phyloP scores from a whole-genome alignment of 2,797 vertebrate genomes.

The Podarcis lilfordi region DNA sequence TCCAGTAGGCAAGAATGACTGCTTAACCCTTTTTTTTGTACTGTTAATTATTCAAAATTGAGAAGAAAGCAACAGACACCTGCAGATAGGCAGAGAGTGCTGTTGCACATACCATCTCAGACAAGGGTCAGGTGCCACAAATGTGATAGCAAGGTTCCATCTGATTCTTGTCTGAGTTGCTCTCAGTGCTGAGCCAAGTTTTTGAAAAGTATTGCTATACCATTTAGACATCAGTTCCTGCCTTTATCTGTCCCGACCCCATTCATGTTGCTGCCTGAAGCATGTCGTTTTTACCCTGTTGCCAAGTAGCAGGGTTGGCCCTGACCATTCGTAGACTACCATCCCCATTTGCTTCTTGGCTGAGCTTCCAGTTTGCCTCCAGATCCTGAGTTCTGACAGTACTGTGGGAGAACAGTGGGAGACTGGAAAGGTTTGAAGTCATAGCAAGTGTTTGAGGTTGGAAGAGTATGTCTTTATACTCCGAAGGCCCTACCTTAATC shows the following conservation, averaged over 20 bases:
- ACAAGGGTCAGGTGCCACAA: background rate
- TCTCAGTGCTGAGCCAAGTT: background rate
- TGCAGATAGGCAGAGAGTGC: background rate
- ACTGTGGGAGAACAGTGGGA: background rate
- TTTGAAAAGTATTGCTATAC: background rate
- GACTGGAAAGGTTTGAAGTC: background rate
- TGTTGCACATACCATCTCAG: too few relatives aligned
- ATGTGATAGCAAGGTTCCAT: background rate
- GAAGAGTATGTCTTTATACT: too few relatives aligned
- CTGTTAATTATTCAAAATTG: background rate
- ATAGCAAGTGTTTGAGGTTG: background rate
- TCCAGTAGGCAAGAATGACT: background rate
- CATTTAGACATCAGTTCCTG: background rate
- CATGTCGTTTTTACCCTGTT: background rate
- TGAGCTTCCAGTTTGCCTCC: background rate
- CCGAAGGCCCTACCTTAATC: background rate
- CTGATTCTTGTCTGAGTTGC: background rate
- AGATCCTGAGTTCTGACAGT: background rate
- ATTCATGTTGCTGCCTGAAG: background rate
- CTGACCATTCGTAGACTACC: background rate
- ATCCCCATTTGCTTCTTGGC: background rate
- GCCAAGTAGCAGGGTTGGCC: background rate
- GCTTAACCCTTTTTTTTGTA: background rate
- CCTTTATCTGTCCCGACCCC: background rate
- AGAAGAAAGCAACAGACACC: too few relatives aligned